phyloP scores from a whole-genome alignment of 2,888 invertebrate species.

The Volucella inanis region DNA sequence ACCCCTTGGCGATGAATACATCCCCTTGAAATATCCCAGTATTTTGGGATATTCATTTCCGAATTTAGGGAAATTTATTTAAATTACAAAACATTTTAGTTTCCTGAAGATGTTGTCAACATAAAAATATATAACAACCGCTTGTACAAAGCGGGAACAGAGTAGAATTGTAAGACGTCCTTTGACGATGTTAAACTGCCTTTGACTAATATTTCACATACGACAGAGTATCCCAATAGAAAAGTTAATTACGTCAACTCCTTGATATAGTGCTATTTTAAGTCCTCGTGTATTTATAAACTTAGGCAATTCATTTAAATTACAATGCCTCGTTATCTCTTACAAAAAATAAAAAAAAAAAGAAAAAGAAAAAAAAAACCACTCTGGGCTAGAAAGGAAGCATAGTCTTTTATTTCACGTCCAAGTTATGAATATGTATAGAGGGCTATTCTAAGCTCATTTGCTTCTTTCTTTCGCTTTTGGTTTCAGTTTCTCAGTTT shows the following conservation, averaged over 20 bases:
- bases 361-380: constrained; percentile 9
- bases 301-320: constrained; percentile 55
- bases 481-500: constrained; percentile 18
- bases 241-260: constrained; percentile 44
- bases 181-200: neutral
- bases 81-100: neutral
- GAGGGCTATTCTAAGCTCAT: constrained; percentile 42
- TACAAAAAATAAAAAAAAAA: constrained; percentile 3
- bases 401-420: constrained; percentile 63
- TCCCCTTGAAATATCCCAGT: constrained; percentile 42
- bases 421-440: constrained; percentile 67
- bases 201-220: constrained; percentile 29
- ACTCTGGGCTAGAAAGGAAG: constrained; percentile 20
- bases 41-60: constrained; percentile 44
- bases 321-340: constrained; percentile 24
- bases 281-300: constrained; percentile 51
- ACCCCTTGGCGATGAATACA: neutral
- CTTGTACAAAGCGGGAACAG: neutral
- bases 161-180: too few relatives aligned
- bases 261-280: constrained; percentile 38
- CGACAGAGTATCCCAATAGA: constrained; percentile 20
- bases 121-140: too few relatives aligned
- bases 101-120: neutral
- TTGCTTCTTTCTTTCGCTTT: constrained; percentile 7
- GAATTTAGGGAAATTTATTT: neutral